A percentile compares a stretch with the other conserved stretches of the same genome.
Evolutionary conservation across 2,888 invertebrate genomes (phyloP).

Genomic region (Axea sp.): DNA sequence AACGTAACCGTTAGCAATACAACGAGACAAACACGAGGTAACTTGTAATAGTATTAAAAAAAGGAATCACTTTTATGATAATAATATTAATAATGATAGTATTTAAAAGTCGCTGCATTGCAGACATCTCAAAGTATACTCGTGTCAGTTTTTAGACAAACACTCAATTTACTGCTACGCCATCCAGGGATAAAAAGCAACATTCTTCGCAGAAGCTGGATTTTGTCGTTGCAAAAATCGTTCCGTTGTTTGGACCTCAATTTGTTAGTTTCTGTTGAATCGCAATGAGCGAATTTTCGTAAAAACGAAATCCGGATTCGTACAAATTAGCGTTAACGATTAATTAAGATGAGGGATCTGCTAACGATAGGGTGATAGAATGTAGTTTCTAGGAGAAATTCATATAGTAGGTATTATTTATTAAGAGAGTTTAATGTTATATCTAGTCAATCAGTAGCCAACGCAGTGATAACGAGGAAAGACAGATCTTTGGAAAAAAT

Average conservation of each 20-base stretch:
- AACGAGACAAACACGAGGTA: constrained; percentile 56
- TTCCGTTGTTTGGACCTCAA: background rate
- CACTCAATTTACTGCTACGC: constrained; percentile 55
- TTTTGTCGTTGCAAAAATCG: constrained; percentile 26
- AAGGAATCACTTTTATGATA: constrained; percentile 50
- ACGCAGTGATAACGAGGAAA: constrained; percentile 15
- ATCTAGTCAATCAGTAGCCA: constrained; percentile 56
- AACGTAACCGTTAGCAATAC: constrained; percentile 58
- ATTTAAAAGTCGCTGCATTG: constrained; percentile 46
- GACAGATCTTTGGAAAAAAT: constrained; percentile 9
- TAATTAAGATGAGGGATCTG: constrained; percentile 30
- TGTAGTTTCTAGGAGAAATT: constrained; percentile 35
- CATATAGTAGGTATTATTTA: constrained; percentile 52
- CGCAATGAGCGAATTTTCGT: background rate
- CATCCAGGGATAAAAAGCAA: constrained; percentile 52
- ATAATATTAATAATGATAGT: constrained; percentile 49
- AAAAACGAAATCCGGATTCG: constrained; percentile 24
- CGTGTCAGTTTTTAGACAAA: constrained; percentile 53
- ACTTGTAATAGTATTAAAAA: constrained; percentile 54
- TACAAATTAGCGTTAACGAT: constrained; percentile 37
- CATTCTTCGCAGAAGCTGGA: constrained; percentile 23
- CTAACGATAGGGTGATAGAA: constrained; percentile 41
- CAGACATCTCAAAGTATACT: constrained; percentile 48
- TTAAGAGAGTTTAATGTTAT: constrained; percentile 57
- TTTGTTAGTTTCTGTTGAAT: no score